These are phyloP conservation scores for Synanthedon vespiformis DNA, from an alignment of 2,888 invertebrate species.

Conservation along the genomic window DNA sequence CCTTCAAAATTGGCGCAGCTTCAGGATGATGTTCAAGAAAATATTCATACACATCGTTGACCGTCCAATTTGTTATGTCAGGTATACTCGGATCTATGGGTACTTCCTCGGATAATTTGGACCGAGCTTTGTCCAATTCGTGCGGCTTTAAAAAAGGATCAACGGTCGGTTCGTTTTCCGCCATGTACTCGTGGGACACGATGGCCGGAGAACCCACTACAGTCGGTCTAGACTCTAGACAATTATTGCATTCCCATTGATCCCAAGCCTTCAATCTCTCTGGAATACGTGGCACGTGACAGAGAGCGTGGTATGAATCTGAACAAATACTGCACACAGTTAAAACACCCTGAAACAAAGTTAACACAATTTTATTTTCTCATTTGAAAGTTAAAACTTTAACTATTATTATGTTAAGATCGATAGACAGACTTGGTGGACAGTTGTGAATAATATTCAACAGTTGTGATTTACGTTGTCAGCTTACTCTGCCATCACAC, in stretches of 20 bases:
- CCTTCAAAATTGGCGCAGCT: conserved; percentile 83
- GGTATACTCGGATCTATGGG: conserved; percentile 77
- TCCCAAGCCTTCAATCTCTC: conserved; percentile 69
- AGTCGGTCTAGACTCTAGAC: conserved; percentile 58
- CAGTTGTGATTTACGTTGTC: neutral
- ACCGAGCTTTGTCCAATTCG: conserved; percentile 51
- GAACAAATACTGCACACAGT: conserved; percentile 87
- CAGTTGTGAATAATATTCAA: neutral
- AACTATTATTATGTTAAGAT: too few relatives aligned
- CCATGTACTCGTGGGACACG: conserved; percentile 35
- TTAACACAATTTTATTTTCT: too few relatives aligned
- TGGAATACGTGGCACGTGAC: conserved; percentile 79
- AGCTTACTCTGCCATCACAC: too few relatives aligned
- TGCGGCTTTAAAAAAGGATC: conserved; percentile 61
- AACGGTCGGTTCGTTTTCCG: conserved; percentile 25
- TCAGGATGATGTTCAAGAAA: conserved; percentile 82
- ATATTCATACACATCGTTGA: conserved; percentile 85
- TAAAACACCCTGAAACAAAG: conserved; percentile 72
- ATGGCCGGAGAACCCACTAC: conserved; percentile 45
- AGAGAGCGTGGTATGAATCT: conserved; percentile 85
- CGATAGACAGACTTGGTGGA: too few relatives aligned
- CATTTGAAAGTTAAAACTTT: too few relatives aligned
- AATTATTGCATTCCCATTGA: conserved; percentile 81
- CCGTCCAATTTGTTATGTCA: conserved; percentile 85
- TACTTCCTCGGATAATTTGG: conserved; percentile 46